Evolutionary conservation across 2,888 invertebrate genomes (phyloP), one percentile per base, ranked within the genome.

Genomic region (Pachliopta kotzebuea): DNA sequence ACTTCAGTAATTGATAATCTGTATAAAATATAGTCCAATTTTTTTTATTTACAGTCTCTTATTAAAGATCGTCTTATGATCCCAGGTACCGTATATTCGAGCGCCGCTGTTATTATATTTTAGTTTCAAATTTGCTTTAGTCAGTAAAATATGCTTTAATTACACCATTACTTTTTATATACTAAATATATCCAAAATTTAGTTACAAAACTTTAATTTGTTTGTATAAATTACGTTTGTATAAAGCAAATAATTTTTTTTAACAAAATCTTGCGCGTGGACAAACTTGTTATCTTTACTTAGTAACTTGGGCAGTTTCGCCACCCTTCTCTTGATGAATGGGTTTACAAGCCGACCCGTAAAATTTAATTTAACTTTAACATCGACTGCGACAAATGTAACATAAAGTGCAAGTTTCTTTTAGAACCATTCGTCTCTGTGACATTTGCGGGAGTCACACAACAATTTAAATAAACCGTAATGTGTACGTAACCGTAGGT

Each of bases 321-420:
- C 31, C 9, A 58, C 50, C 57, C 52, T 53, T 58, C 57, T 42
- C 50, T 62, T 58, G 63, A 63, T 58, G 21, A 58, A 63, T 58
- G 63, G 24, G 53, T 63, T 17, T 58, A 52, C 45, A 37, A 31
- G n/a, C 57, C 37, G 26, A 57, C 63, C 57, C 57, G 42, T 63
- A 21, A 49, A 63, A 58, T 23, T 29, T 54, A 54, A 55, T 54
- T 26, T 23, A 17, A 45, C 54, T 42, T 60, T 23, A 54, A 18
- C 50, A 52, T 62, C 31, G 24, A 20, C n/a, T 21, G 31, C 37
- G 37, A 52, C 18, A 52, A 57, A 53, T 53, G 53, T 11, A 37
- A 58, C 63, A 53, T 63, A 45, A 23, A 58, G 37, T 62, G 24
- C 50, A 29, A 49, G 59, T 49, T 29, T 54, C 24, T 54, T 54